Conservation (phyloP, 2,797 vertebrate genomes). For the Gastrophryne carolinensis region DNA sequence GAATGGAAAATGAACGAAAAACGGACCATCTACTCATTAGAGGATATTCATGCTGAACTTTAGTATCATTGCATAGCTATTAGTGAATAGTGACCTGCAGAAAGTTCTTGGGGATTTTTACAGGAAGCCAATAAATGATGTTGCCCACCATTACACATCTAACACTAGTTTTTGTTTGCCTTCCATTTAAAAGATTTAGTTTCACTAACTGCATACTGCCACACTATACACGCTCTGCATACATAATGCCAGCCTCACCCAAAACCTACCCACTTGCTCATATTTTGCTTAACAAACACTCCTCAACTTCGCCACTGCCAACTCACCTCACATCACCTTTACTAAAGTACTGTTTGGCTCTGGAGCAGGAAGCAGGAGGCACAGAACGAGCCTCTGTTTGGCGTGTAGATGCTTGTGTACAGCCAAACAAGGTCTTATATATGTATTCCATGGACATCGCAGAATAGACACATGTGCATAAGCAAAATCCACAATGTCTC, state of each 20-base stretch:
- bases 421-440: constrained; percentile 16
- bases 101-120: too few species aligned
- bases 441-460: not conserved
- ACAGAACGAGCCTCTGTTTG: constrained; percentile 7
- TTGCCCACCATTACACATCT: too few species aligned
- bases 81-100: too few species aligned
- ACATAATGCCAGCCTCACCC: constrained; percentile 26
- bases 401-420: constrained; percentile 13
- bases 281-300: constrained; percentile 14
- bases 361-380: not conserved
- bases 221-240: too few species aligned
- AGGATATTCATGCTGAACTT: too few species aligned
- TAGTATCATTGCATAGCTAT: too few species aligned
- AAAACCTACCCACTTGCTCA: not conserved
- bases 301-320: not conserved
- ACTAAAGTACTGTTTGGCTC: constrained; percentile 13
- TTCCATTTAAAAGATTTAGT: not conserved
- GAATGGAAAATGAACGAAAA: too few species aligned
- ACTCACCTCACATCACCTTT: constrained; percentile 31
- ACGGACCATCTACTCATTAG: too few species aligned
- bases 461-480: not conserved
- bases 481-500: not conserved
- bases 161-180: not conserved
- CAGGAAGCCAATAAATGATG: too few species aligned
- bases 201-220: not conserved